Conservation (phyloP, 2,797 vertebrate species). For the Masticophis lateralis region DNA sequence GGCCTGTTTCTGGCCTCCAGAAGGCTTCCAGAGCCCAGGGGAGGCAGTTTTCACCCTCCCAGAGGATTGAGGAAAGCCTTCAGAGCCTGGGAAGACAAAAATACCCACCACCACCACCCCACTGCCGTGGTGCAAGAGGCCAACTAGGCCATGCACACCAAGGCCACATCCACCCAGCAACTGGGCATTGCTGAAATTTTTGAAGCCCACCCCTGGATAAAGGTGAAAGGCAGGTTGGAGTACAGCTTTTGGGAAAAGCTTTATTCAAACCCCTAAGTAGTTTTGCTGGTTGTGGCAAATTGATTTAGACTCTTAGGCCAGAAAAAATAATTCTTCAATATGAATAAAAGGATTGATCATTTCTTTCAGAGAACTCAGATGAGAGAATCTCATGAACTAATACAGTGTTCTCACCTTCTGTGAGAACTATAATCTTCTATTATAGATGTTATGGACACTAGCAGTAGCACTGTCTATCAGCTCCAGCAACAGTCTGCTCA, state of each 20-base stretch:
- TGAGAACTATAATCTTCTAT: neutral
- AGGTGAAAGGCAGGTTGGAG: neutral
- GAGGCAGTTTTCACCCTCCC: too few species aligned
- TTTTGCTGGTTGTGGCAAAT: neutral
- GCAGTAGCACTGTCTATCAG: neutral
- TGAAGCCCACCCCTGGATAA: neutral
- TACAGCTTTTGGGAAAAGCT: neutral
- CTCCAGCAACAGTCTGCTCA: neutral
- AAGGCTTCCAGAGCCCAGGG: too few species aligned
- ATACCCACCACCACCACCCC: too few species aligned
- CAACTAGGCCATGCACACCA: too few species aligned
- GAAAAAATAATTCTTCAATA: neutral
- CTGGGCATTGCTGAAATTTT: too few species aligned
- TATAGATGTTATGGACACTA: neutral
- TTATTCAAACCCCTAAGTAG: neutral
- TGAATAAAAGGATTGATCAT: neutral
- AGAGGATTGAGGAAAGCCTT: too few species aligned
- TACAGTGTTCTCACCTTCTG: neutral
- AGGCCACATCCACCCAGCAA: too few species aligned
- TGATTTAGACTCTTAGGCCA: neutral
- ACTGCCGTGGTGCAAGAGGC: too few species aligned
- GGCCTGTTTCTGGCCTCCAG: too few species aligned
- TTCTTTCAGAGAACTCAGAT: neutral
- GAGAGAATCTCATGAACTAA: neutral
- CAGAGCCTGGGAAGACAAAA: too few species aligned